Base-by-base conservation (phyloP, 1,140 invertebrate species). In the Schlechtendalia chinensis region DNA sequence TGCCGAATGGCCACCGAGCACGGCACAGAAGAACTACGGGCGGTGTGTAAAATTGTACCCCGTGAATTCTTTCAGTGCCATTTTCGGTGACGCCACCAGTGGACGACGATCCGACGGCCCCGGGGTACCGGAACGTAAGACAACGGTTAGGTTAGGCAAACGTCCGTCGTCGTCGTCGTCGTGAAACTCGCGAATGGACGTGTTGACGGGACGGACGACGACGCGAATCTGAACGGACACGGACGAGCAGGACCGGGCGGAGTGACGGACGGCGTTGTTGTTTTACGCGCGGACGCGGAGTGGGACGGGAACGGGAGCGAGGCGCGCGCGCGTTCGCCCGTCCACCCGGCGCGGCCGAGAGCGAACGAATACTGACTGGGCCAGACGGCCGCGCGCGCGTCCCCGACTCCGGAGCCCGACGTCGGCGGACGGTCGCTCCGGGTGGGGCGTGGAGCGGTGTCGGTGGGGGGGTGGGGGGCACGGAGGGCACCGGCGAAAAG, bases 1-100 rank as follows among this genome's bases (percentile, higher is more conserved):
- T 32, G 32, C 11, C 4, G 12, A 79, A 79, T 63, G 75, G 45
- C 6, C 75, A 79, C 75, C 75, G 75, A 79, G n/a, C 39, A 79
- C 58, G 75, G 75, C 75, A 79, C 75, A 47, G 75, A 79, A 79
- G 75, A 79, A 79, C 27, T 79, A 79, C 75, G 75, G 75, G 75
- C 17, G 39, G 19, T 79, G 39, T 47, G 50, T 61, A 79, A 47
- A n/a, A 61, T 32, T 14, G 27, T 29, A 79, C 75, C 75, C 75
- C 75, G 75, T 79, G 75, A 79, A 79, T 79, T 79, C 75, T 79
- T 79, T 79, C 75, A 79, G 75, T 79, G 75, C 75, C 75, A 79
- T 79, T 79, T 59, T 79, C 75, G 75, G 75, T 79, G 75, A 79
- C 58, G 61, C 39, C 75, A 63, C 16, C 10, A n/a, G 22, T 17